Percentiles rank a stretch among this genome's conserved stretches.
phyloP scores from a whole-genome alignment of 1,140 invertebrate species.

The Drosophila cardini region DNA sequence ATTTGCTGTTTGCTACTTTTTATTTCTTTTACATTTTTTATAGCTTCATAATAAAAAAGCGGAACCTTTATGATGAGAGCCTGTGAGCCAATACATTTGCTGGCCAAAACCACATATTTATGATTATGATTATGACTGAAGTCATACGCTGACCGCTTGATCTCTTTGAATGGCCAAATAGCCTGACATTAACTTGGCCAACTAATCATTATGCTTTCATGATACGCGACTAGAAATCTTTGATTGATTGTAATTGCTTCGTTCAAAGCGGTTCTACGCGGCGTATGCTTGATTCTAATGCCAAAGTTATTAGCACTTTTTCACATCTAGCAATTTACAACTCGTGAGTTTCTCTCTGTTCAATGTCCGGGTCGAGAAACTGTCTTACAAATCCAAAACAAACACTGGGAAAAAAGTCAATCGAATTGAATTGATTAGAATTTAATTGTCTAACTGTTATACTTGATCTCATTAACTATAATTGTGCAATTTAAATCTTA shows the following conservation, averaged over 20 bases:
- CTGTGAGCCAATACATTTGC: neutral
- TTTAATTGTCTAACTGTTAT: neutral
- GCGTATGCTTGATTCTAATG: conserved; percentile 47
- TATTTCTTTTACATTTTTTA: too few species aligned
- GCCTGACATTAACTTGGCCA: conserved; percentile 49
- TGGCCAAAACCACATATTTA: conserved; percentile 21
- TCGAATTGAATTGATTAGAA: neutral
- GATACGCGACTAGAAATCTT: conserved; percentile 42
- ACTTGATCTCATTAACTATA: neutral
- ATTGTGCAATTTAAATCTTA: neutral
- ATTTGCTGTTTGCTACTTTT: conserved; percentile 2
- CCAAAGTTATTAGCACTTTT: conserved; percentile 60
- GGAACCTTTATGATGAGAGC: conserved; percentile 52
- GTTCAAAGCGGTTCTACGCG: conserved; percentile 8
- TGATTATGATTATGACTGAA: conserved; percentile 12
- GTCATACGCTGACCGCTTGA: neutral
- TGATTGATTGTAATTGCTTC: conserved; percentile 66
- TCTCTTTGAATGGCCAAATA: conserved; percentile 36
- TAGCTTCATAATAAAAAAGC: conserved; percentile 46
- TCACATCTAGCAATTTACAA: neutral
- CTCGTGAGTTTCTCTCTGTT: neutral
- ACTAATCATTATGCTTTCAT: conserved; percentile 53
- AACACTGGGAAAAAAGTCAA: neutral
- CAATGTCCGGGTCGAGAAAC: neutral
- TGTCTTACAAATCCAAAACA: neutral